Evolutionary conservation across 2,797 vertebrate species (phyloP), one percentile per base, ranked within the genome.

Genomic region (Cygnus olor): DNA sequence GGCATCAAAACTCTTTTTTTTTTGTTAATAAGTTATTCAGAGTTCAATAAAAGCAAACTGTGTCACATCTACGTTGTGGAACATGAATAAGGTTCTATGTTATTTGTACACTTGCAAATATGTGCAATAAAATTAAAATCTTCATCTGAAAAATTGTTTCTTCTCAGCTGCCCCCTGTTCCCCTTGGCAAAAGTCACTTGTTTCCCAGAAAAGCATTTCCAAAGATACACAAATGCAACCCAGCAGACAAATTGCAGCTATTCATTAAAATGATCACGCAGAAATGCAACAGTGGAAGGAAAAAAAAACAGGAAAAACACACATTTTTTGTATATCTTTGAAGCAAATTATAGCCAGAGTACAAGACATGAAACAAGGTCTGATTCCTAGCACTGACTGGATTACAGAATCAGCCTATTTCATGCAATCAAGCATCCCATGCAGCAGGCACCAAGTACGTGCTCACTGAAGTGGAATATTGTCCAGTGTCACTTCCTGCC

Each of bases 31-130:
- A 73, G 25, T 49, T 28, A 66, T 61, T 86, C 72, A 42, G 63
- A 86, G 68, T 73, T 91, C 58, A 92, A 42, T 42, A 76, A 47
- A 91, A 49, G 58, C 14, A 64, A 88, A 73, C 54, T 17, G 71
- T 32, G 78, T 22, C 14, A 10, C 49, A 8, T 3, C 27, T 8
- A 14, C 36, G 61, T 40, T 38, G 74, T 56, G 71, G 76, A 70
- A 49, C 70, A 64, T 2, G 3, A 25, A 14, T 3, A 27, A 36
- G 11, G 15, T 12, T 83, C 80, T 83, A 36, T 56, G 3, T 13
- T 64, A 80, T 78, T 53, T 71, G 36, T 47, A 42, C 47, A 47
- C 49, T 5, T 89, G 76, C 63, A 28, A 84, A 78, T 38, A 85
- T 61, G 56, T 70, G 22, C 76, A 88, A 25, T 72, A 54, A 54